Evolutionary conservation across 1,140 invertebrate species (phyloP), one percentile per base, ranked within the genome.

Genomic region (Drosophila mayri): DNA sequence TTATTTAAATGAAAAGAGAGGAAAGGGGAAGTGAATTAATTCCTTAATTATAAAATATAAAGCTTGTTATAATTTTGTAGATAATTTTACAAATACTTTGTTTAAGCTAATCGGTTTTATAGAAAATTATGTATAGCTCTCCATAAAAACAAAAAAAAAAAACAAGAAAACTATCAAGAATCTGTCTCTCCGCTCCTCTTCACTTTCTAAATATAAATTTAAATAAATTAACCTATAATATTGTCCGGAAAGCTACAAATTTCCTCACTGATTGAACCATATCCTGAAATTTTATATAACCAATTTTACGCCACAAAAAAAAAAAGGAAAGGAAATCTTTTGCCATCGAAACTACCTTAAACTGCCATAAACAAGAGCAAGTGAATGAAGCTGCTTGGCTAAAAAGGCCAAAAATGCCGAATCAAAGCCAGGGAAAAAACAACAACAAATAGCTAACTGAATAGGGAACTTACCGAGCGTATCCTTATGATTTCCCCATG

Each of bases 401-500:
- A 22, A 50, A 70, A 74, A 71, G 37, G 58, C 44, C 43, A 44
- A 50, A 49, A 49, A 37, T 44, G 12, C 38, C 18, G 18, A 83
- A 76, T 76, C 65, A 79, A 65, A 79, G 67, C 35, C n/a, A 11
- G 5, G 46, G 18, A 11, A 47, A 25, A 25, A 25, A 18, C n/a
- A 50, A 68, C 37, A 64, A 57, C 49, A 81, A 68, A 65, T 57
- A 62, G 41, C 14, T 35, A 28, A 47, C 55, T 65, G 80, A 68
- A 72, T 47, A 54, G 28, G 47, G 37, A 72, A 76, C 57, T 61
- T 58, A 62, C 68, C 43, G 44, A 78, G 60, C 67, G 72, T 71
- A 63, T 65, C 52, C 66, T 58, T 77, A 67, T 88, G 84, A 88
- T 88, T 88, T 88, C 84, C 84, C 76, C 54, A 73, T 76, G 84